Evolutionary conservation across 2,797 vertebrate genomes (phyloP).

Genomic region (Microctenopoma steveboyesi): DNA sequence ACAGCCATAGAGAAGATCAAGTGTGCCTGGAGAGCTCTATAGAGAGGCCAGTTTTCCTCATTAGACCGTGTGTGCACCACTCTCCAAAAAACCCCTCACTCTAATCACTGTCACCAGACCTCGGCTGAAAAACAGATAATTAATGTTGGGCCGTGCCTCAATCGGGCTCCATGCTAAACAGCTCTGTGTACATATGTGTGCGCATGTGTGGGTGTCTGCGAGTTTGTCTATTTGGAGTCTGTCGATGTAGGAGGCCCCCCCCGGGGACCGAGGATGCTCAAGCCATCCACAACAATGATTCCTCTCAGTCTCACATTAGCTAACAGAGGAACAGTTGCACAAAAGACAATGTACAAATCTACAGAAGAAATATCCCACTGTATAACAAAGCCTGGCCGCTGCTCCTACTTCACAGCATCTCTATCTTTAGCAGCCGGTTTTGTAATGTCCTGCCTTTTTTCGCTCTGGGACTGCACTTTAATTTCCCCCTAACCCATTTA

Average conservation of each 20-base stretch:
- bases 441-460: conserved; percentile 2
- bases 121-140: conserved; percentile 76
- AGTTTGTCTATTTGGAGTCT: conserved; percentile 71
- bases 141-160: conserved; percentile 79
- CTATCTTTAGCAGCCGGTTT: conserved; percentile 11
- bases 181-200: conserved; percentile 66
- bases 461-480: conserved; percentile 49
- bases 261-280: conserved; percentile 62
- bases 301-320: conserved; percentile 54
- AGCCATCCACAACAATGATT: conserved; percentile 73
- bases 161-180: conserved; percentile 77
- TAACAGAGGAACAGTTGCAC: conserved; percentile 68
- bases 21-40: conserved; percentile 75
- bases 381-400: conserved; percentile 33
- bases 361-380: conserved; percentile 31
- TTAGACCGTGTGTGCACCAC: conserved; percentile 75
- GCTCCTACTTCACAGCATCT: conserved; percentile 16
- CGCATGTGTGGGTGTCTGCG: conserved; percentile 60
- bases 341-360: conserved; percentile 33
- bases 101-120: conserved; percentile 85
- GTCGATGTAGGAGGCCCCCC: conserved; percentile 62
- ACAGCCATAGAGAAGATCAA: conserved; percentile 74
- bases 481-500: conserved; percentile 64
- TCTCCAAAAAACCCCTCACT: conserved; percentile 72
- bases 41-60: conserved; percentile 82